Base-by-base conservation (phyloP, 2,888 invertebrate genomes). In the Hermaeophaga mercurialis region DNA sequence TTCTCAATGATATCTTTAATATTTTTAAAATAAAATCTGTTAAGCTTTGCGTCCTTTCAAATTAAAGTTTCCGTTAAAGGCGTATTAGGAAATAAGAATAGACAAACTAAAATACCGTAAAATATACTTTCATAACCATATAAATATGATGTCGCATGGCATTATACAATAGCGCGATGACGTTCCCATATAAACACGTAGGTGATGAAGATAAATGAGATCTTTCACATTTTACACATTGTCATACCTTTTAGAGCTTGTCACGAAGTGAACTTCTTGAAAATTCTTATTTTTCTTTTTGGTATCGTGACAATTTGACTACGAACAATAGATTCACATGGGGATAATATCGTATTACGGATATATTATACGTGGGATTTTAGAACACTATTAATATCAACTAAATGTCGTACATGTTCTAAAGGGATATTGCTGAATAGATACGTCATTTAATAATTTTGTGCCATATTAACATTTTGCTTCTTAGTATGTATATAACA, bases 171-270 rank as follows among this genome's bases (percentile, higher is more conserved):
- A 6, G n/a, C 24, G 14, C n/a, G n/a, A 15, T 5, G 36, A 48
- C 38, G 38, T 18, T 38, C 18, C 12, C 36, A 39, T 39, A 38
- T 48, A 22, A 15, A 15, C 28, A 18, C 39, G 38, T 24, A 48
- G 26, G 15, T 50, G 56, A 56, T 45, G 56, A 56, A 50, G 56
- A 56, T 56, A 56, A 45, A 56, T 50, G 49, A 17, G 38, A 56
- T 56, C 56, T 33, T 33, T 56, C 26, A 54, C 47, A 41, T 47
- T 54, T 54, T 41, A 54, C 49, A 44, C 31, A 34, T 34, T 34
- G 36, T 48, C 34, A 47, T 49, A 49, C 56, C 44, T 49, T 44
- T 49, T 44, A 56, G 49, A 38, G 44, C 48, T 45, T 44, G 56
- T 47, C 54, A 33, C 31, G 38, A 49, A 33, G 56, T 49, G 56